Conservation (phyloP, 2,113 vertebrate genomes). For the Alethe diademata region DNA sequence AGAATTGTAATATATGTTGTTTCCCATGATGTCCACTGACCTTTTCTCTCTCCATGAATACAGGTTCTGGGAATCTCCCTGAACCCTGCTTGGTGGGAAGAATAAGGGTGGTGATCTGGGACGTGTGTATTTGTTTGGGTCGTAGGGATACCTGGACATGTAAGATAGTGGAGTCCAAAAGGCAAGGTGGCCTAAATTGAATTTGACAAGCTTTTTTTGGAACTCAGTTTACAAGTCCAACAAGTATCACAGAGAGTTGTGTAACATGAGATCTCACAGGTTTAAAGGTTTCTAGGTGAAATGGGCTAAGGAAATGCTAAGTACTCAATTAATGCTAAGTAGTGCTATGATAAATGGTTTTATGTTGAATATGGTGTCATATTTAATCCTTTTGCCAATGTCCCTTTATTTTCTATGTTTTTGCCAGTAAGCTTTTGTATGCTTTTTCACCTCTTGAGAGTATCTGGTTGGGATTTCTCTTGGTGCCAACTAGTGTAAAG, state of each 20-base stretch:
- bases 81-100: background rate
- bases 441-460: background rate
- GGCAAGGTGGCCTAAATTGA: background rate
- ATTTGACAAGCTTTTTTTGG: background rate
- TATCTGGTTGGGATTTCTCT: background rate
- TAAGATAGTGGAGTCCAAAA: background rate
- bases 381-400: background rate
- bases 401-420: background rate
- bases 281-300: background rate
- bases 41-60: background rate
- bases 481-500: background rate
- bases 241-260: background rate
- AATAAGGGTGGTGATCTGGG: background rate
- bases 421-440: background rate
- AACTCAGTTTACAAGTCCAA: background rate
- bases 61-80: background rate
- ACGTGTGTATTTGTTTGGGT: background rate
- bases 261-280: too few species aligned
- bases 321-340: background rate
- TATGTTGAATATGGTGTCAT: background rate
- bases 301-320: background rate
- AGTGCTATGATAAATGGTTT: background rate
- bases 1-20: background rate
- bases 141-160: background rate
- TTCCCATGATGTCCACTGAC: background rate